Conservation (phyloP, 1,140 invertebrate species). For the Bombus pyrosoma region DNA sequence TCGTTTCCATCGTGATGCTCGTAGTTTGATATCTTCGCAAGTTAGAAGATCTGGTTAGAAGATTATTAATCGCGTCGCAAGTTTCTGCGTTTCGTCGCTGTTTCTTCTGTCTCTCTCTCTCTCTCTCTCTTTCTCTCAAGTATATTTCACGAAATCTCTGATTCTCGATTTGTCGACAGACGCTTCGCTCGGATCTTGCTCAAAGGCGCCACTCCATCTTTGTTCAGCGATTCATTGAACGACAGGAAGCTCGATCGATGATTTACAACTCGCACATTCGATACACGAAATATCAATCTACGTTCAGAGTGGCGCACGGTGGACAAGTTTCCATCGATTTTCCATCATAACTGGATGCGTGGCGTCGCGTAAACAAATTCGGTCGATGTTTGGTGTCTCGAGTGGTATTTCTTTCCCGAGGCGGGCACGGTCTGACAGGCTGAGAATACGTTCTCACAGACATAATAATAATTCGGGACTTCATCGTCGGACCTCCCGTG, state of each 20-base stretch:
- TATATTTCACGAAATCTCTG: too few species aligned
- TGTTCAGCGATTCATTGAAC: too few species aligned
- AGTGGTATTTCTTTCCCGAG: slow-evolving; percentile 63
- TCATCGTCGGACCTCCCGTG: slow-evolving; percentile 76
- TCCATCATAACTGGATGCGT: background rate
- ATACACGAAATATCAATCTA: too few species aligned
- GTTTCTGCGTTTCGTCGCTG: too few species aligned
- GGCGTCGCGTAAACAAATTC: slow-evolving; percentile 60
- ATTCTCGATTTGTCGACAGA: too few species aligned
- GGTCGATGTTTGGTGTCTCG: slow-evolving; percentile 56
- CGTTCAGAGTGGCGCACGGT: rapidly evolving
- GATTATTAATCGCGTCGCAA: background rate
- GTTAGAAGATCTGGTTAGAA: background rate
- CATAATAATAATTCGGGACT: slow-evolving; percentile 71
- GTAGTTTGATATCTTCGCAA: background rate
- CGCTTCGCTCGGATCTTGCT: too few species aligned
- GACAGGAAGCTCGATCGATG: too few species aligned
- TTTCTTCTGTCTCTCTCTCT: too few species aligned
- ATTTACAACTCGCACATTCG: too few species aligned
- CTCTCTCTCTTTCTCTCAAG: too few species aligned
- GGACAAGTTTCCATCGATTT: background rate
- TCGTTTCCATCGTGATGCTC: background rate
- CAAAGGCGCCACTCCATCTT: too few species aligned
- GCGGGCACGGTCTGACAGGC: slow-evolving; percentile 42
- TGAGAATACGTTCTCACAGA: slow-evolving; percentile 59